These are phyloP conservation scores for Plecturocebus donacophilus DNA, from an alignment of 2,113 vertebrate genomes.

Conservation along the genomic window DNA sequence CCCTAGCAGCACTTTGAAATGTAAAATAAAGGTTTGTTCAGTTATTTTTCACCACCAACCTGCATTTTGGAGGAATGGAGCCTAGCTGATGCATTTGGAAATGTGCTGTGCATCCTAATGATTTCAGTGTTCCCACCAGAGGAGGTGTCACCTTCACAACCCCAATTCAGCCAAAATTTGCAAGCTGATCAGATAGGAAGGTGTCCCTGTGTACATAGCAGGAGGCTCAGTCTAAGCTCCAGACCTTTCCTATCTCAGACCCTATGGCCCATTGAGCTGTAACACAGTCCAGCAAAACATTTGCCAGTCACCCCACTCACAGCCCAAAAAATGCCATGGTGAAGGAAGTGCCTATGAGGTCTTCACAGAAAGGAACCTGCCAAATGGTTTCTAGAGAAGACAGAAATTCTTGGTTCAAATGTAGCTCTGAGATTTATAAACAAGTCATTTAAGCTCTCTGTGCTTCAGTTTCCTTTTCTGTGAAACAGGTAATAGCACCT, in stretches of 20 bases:
- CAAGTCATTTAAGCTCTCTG: slow-evolving; percentile 6
- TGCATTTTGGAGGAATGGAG: slow-evolving; percentile 1
- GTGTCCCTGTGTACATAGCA: not conserved
- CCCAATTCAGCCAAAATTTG: slow-evolving; percentile 44
- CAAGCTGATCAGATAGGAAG: slow-evolving; percentile 45
- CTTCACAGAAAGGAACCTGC: not conserved
- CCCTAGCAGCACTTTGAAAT: slow-evolving; percentile 45
- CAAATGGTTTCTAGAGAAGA: slow-evolving; percentile 8
- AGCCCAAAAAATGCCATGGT: not conserved
- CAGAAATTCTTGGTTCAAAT: slow-evolving; percentile 17
- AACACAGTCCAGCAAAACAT: not conserved
- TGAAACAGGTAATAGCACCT: slow-evolving; percentile 17
- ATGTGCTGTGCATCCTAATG: slow-evolving; percentile 31
- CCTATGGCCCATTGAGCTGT: slow-evolving; percentile 16
- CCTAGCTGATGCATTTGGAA: not conserved
- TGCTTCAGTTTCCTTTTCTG: slow-evolving; percentile 27
- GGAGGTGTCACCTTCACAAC: slow-evolving; percentile 65
- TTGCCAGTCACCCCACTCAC: not conserved
- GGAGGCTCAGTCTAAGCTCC: not conserved
- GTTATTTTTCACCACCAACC: not conserved
- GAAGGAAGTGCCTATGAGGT: not conserved
- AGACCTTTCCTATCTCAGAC: not conserved
- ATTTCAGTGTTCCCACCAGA: not conserved
- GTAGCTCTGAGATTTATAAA: not conserved
- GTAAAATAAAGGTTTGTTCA: slow-evolving; percentile 45